Evolutionary conservation across 2,888 invertebrate genomes (phyloP).

Genomic region (Callinectes sapidus): DNA sequence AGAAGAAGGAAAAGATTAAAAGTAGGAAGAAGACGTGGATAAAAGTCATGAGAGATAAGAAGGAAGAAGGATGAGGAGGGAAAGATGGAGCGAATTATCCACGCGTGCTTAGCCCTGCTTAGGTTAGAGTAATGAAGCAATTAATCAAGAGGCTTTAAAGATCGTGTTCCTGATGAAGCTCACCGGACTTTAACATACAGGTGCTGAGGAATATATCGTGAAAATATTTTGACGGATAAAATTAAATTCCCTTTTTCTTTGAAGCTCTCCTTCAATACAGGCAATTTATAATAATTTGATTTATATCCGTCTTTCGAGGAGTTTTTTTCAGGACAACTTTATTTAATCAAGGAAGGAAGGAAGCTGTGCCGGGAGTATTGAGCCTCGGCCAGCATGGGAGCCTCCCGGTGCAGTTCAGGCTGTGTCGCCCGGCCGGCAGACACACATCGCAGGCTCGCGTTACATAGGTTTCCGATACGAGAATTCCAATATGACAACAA

Average conservation of each 20-base stretch:
- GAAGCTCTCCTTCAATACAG: not conserved
- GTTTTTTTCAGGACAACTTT: not conserved
- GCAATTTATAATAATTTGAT: not conserved
- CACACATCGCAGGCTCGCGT: slow-evolving; percentile 25
- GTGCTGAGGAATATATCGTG: not conserved
- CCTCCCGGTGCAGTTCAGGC: not conserved
- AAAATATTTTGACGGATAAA: not conserved
- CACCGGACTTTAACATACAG: not conserved
- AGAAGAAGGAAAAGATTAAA: no score
- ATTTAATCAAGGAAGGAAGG: slow-evolving; percentile 2
- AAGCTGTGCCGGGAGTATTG: not conserved
- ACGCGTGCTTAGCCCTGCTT: not conserved
- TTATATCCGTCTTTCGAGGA: not conserved
- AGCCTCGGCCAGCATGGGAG: not conserved
- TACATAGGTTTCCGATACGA: slow-evolving; percentile 26
- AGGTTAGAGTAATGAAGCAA: not conserved
- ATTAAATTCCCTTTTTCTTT: not conserved
- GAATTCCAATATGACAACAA: slow-evolving; percentile 30
- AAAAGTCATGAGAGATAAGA: not conserved
- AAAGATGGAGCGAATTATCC: not conserved
- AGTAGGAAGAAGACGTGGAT: no score
- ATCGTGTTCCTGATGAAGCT: not conserved
- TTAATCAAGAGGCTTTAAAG: not conserved
- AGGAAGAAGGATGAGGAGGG: not conserved
- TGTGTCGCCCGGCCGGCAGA: not conserved